phyloP scores from a whole-genome alignment of 1,140 invertebrate species.

The Trichomalopsis sarcophagae region DNA sequence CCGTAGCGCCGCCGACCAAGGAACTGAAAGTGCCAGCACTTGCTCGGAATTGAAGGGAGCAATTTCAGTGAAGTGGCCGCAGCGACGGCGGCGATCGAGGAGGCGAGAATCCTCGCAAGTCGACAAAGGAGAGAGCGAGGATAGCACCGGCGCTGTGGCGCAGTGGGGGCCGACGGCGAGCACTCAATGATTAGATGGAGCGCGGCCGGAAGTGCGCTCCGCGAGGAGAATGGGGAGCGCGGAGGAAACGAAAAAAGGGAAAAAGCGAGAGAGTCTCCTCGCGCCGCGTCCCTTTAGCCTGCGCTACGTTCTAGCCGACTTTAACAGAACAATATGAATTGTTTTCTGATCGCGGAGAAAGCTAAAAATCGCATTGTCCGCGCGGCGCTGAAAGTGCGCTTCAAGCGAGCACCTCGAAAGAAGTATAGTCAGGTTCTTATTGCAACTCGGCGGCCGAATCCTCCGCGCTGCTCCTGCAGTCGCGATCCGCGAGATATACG shows the following conservation, averaged over 20 bases:
- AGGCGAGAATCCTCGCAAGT: not conserved
- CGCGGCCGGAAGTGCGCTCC: not conserved
- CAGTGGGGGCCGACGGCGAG: not conserved
- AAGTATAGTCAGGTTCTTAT: too few species aligned
- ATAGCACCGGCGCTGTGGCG: not conserved
- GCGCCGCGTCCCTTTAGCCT: not conserved
- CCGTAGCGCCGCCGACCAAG: not conserved
- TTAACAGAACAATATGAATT: slow-evolving; percentile 30
- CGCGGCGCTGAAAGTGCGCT: not conserved
- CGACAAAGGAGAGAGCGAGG: not conserved
- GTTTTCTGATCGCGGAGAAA: not conserved
- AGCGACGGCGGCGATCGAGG: not conserved
- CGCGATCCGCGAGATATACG: too few species aligned
- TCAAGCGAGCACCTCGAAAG: too few species aligned
- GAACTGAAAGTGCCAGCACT: not conserved
- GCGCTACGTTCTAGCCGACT: not conserved
- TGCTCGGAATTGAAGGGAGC: not conserved
- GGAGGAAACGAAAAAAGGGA: not conserved
- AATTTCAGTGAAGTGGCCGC: not conserved
- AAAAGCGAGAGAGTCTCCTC: not conserved
- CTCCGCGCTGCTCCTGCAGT: too few species aligned
- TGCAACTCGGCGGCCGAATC: too few species aligned
- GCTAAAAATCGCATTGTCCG: not conserved
- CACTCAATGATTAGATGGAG: slow-evolving; percentile 25
- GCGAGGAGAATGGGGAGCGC: too few species aligned